Evolutionary conservation across 2,888 invertebrate species (phyloP), one percentile per base, ranked within the genome.

Genomic region (Bellardia bayeri): DNA sequence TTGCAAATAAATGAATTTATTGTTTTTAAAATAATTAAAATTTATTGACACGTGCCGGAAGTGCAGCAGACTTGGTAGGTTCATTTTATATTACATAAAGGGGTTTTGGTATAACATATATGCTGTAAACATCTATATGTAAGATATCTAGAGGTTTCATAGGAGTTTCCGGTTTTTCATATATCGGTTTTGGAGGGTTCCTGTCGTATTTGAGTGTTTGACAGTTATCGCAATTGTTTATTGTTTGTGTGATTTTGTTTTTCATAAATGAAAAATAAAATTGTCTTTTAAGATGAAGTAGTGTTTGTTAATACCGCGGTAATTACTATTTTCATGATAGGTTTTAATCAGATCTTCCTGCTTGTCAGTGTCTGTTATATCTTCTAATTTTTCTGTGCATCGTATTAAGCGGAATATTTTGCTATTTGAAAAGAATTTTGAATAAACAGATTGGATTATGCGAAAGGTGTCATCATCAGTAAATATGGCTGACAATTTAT

Each of bases 191-290:
- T 45, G 63, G 83, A 45, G 74, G 82, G 23, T 82, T 49, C 51
- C 82, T 78, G 30, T 89, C 86, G 40, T 89, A 89, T 64, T 89
- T 89, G 3, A 81, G 37, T 1, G 54, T 78, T 30, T 81, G 75
- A 33, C 86, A 89, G 13, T 33, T 84, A 23, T 69, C 79, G 40
- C 76, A 84, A 23, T 51, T 45, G 37, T 81, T 63, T 45, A 51
- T 30, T 71, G 51, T 82, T 23, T 74, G 79, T 7, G 42, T 74
- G 8, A 74, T 61, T 30, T 74, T 74, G 13, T 58, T 7, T 9
- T 33, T 74, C 61, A 74, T 45, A 61, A 14, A 3, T 6, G 61
- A 61, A 13, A 74, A 74, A 23, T 61, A 75, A 37, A 51, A 75
- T 3, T 63, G 14, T 49, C 49, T 45, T 9, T 75, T 63, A 2